A percentile compares a stretch with the other conserved stretches of the same genome.
Conservation (phyloP, 2,797 vertebrate species). For the Lacerta agilis region DNA sequence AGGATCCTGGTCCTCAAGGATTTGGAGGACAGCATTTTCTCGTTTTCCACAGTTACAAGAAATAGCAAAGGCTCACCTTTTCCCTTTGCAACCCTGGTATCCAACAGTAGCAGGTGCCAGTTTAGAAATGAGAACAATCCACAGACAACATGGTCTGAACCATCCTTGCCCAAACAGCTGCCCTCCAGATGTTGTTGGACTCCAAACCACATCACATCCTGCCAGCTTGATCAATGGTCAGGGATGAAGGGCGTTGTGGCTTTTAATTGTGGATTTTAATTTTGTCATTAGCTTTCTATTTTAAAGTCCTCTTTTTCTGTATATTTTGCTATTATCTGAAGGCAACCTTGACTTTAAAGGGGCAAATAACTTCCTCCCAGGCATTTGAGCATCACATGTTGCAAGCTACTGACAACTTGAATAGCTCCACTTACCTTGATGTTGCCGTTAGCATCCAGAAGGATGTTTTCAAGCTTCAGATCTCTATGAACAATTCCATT, state of each 20-base stretch:
- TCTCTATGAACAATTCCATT: conserved; percentile 96
- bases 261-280: background rate
- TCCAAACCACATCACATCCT: background rate
- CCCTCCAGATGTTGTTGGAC: background rate
- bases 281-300: background rate
- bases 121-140: background rate
- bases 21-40: background rate
- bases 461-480: conserved; percentile 98
- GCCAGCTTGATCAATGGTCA: background rate
- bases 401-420: too few species aligned
- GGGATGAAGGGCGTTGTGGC: background rate
- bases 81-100: background rate
- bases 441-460: conserved; percentile 89
- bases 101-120: background rate
- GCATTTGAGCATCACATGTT: background rate
- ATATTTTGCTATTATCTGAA: background rate
- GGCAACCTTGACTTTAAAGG: background rate
- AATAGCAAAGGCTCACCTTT: background rate
- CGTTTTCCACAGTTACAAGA: background rate
- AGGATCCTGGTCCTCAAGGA: background rate
- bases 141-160: background rate
- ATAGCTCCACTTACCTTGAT: conserved; percentile 88
- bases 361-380: background rate
- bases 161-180: background rate
- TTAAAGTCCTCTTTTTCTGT: background rate